Evolutionary conservation across 1,140 invertebrate species (phyloP).

Genomic region (Tyrophagus putrescentiae): DNA sequence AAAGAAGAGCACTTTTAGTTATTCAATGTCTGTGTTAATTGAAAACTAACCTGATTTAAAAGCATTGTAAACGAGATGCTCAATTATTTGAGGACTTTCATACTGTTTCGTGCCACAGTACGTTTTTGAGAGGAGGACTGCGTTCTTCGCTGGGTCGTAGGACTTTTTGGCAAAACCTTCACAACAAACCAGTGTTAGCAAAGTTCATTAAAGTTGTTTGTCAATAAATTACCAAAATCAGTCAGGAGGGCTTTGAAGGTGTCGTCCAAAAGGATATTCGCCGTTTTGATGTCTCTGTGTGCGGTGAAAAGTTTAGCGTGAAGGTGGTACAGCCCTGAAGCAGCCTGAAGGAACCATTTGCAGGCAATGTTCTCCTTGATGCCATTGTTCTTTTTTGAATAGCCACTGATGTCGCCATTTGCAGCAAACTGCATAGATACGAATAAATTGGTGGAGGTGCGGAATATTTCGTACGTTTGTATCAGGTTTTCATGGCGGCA

Average conservation of each 20-base stretch:
- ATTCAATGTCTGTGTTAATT: too few relatives aligned
- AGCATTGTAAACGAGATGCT: slow-evolving; percentile 26
- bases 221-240: too few relatives aligned
- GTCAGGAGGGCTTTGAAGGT: slow-evolving; percentile 1
- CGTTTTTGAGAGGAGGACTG: too few relatives aligned
- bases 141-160: slow-evolving; percentile 16
- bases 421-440: slow-evolving; percentile 20
- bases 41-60: too few relatives aligned
- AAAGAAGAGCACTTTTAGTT: too few relatives aligned
- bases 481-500: slow-evolving; percentile 13
- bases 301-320: not conserved
- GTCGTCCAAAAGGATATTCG: slow-evolving; percentile 16
- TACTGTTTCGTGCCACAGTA: slow-evolving; percentile 27
- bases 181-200: too few relatives aligned
- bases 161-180: slow-evolving; percentile 14
- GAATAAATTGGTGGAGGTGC: not conserved
- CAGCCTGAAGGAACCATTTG: not conserved
- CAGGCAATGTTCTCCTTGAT: not conserved
- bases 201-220: too few relatives aligned
- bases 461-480: slow-evolving; percentile 16
- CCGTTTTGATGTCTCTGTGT: slow-evolving; percentile 18
- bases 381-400: not conserved
- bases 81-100: slow-evolving; percentile 30
- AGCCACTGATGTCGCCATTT: not conserved
- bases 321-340: slow-evolving; percentile 1